phyloP scores from a whole-genome alignment of 2,797 vertebrate genomes.

The Macroramphosus scolopax region DNA sequence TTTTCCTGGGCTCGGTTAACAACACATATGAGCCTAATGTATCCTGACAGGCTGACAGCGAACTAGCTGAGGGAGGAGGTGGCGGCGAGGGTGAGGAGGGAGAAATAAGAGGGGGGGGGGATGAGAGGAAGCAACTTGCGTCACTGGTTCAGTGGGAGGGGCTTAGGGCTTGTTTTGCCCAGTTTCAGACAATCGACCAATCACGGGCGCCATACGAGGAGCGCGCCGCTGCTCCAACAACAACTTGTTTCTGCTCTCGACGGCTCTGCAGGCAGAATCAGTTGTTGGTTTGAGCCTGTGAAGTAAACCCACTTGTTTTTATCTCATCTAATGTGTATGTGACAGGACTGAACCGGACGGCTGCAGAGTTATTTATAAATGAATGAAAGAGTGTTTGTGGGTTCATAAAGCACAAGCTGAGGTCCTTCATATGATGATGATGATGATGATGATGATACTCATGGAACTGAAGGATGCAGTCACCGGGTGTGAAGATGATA shows the following conservation, averaged over 20 bases:
- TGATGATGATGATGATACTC: slow-evolving; percentile 22
- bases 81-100: slow-evolving; percentile 44
- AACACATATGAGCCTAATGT: slow-evolving; percentile 57
- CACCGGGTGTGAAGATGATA: slow-evolving; percentile 20
- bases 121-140: slow-evolving; percentile 39
- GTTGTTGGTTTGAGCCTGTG: slow-evolving; percentile 22
- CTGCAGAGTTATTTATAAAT: slow-evolving; percentile 60
- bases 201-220: slow-evolving; percentile 38
- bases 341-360: slow-evolving; percentile 12
- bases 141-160: slow-evolving; percentile 60
- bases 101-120: slow-evolving; percentile 32
- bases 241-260: slow-evolving; percentile 56
- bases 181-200: slow-evolving; percentile 58
- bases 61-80: slow-evolving; percentile 57
- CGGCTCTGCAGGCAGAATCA: slow-evolving; percentile 22
- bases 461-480: slow-evolving; percentile 41
- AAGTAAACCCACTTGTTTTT: slow-evolving; percentile 18
- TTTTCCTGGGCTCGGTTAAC: slow-evolving; percentile 35
- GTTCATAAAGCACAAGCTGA: slow-evolving; percentile 53
- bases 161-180: slow-evolving; percentile 57
- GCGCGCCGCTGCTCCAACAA: slow-evolving; percentile 42
- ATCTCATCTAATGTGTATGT: slow-evolving; percentile 10
- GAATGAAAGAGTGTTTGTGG: slow-evolving; percentile 20
- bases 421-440: too few species aligned
- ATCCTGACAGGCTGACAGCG: slow-evolving; percentile 64